phyloP scores from a whole-genome alignment of 2,113 vertebrate genomes.

The Campylorhamphus procurvoides region DNA sequence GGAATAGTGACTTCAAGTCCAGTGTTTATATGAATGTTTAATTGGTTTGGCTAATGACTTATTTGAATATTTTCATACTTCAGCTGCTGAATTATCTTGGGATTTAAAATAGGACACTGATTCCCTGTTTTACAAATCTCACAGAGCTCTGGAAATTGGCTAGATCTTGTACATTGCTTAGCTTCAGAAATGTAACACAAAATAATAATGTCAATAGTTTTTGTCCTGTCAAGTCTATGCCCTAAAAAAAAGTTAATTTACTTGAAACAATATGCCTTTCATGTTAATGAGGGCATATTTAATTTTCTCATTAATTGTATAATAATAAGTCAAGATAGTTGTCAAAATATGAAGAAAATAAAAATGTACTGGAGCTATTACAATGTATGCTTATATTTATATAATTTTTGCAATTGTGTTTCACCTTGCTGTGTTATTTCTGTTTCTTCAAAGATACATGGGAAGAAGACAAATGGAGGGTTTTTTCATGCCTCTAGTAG shows the following conservation, averaged over 20 bases:
- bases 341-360: background rate
- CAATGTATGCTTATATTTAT: background rate
- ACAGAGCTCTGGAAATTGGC: background rate
- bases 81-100: background rate
- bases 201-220: background rate
- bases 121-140: background rate
- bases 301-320: background rate
- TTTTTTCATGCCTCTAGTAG: background rate
- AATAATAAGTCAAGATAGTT: background rate
- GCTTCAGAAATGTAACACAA: background rate
- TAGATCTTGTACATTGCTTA: background rate
- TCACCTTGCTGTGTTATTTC: background rate
- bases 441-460: background rate
- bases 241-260: background rate
- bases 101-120: background rate
- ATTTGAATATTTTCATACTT: background rate
- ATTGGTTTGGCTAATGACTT: background rate
- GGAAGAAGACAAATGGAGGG: background rate
- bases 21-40: background rate
- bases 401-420: background rate
- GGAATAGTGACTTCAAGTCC: background rate
- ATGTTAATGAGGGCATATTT: background rate
- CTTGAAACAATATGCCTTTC: background rate
- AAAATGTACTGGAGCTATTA: background rate
- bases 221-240: background rate